Evolutionary conservation across 2,113 vertebrate species (phyloP).

Genomic region (Uropsilus gracilis): DNA sequence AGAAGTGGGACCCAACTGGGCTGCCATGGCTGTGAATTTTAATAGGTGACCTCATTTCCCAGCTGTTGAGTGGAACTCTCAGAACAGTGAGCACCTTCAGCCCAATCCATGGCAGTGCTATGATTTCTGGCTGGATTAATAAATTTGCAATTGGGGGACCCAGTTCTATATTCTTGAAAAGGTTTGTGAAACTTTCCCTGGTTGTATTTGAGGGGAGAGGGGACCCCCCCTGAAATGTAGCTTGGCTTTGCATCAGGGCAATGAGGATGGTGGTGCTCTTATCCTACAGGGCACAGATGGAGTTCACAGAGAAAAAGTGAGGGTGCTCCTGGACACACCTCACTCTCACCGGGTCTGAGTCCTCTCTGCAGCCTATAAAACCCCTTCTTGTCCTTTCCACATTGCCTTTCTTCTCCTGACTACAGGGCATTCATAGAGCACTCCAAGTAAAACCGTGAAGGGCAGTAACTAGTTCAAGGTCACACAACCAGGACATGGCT

Average conservation of each 20-base stretch:
- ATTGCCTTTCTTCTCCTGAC: background rate
- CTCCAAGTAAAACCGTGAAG: no score
- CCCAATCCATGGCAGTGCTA: fast-evolving
- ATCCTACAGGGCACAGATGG: background rate
- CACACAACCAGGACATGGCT: background rate
- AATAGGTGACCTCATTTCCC: background rate
- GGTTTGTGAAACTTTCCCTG: background rate
- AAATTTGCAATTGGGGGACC: background rate
- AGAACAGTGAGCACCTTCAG: background rate
- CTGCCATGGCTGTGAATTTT: background rate
- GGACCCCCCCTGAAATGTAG: background rate
- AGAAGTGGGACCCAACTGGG: background rate
- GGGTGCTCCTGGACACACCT: background rate
- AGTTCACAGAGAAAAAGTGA: background rate
- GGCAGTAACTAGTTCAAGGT: background rate
- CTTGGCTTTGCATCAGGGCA: background rate
- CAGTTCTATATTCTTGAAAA: background rate
- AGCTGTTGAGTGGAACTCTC: background rate
- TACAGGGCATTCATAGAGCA: background rate
- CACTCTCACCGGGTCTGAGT: background rate
- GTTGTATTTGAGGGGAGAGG: background rate
- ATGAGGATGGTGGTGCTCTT: no score
- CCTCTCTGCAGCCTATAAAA: background rate
- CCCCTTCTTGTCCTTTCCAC: background rate
- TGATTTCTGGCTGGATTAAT: background rate